Percentiles rank a stretch among this genome's conserved stretches.
Conservation (phyloP, 2,797 vertebrate genomes). For the Geotria australis region DNA sequence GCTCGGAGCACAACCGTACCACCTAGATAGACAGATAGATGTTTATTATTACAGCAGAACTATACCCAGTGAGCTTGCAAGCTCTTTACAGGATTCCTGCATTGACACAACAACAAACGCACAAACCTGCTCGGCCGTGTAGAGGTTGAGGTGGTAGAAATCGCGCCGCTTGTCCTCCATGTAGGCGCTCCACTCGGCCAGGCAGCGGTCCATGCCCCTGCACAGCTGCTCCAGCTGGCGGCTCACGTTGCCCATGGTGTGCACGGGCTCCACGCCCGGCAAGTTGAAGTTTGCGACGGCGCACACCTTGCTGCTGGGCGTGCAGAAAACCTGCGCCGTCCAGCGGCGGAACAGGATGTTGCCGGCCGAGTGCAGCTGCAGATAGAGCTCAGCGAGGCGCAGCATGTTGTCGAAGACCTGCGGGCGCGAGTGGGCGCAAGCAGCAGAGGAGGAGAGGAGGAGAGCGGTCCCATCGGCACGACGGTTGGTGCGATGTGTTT, state of each 20-base stretch:
- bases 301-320: constrained; percentile 5
- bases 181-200: constrained; percentile 33
- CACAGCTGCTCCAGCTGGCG: constrained; percentile 33
- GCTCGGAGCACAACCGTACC: constrained; percentile 37
- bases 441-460: no score
- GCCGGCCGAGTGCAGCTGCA: constrained; percentile 42
- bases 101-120: no score
- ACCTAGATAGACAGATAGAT: no score
- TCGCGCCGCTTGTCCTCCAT: constrained; percentile 26
- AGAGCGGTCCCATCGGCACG: no score
- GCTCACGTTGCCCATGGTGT: constrained; percentile 14
- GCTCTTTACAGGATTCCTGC: no score
- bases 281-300: constrained; percentile 34
- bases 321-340: constrained; percentile 27
- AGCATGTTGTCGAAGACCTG: constrained; percentile 54
- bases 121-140: constrained; percentile 62
- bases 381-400: constrained; percentile 40
- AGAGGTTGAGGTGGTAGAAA: constrained; percentile 64
- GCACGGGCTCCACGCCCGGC: constrained; percentile 8
- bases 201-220: constrained; percentile 40
- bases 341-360: constrained; percentile 57
- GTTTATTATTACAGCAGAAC: no score
- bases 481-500: no score
- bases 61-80: no score
- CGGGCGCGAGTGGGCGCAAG: neutral